Evolutionary conservation across 2,113 vertebrate species (phyloP), one percentile per base, ranked within the genome.

Genomic region (Epinephelus fuscoguttatus): DNA sequence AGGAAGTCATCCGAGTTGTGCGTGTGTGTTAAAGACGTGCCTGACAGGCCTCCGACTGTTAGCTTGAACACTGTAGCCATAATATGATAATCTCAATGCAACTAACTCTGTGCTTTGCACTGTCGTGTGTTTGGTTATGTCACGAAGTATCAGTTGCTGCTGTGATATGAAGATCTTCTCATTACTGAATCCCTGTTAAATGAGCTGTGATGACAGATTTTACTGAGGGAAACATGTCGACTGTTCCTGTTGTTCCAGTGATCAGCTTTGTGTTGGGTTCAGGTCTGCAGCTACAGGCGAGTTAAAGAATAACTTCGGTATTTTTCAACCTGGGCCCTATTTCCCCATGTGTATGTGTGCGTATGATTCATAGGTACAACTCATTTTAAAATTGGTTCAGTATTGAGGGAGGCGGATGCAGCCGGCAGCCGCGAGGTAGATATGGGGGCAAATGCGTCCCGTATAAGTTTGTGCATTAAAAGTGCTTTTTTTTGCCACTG

Each of bases 1-100:
- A 78, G 81, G 89, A 84, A 76, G 84, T 66, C 74, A 19, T 59
- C 18, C 47, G 45, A 12, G 45, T 68, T 27, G 40, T 47, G 64
- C n/a, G n/a, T 81, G 52, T 55, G 10, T 78, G 61, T 81, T 83
- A 47, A 72, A 80, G 37, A 87, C 84, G 92, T 93, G 89, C 90
- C 90, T 94, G 62, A 49, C 85, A 78, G 53, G 80, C 84, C 80
- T 85, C 77, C 69, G 90, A 94, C 89, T 93, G 91, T 95, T 92
- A 88, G 84, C 73, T 77, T 70, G 63, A 82, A 78, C 68, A 25
- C 9, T 84, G 89, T 92, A 92, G 88, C 89, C 84, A 90, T 84
- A 89, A 77, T 37, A 63, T 17, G 25, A 73, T 70, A 70, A 83
- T 60, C 56, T 67, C 42, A 67, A 84, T 82, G 91, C 82, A 87